These are phyloP conservation scores for Nanger granti DNA, from an alignment of 2,113 vertebrate species.

Conservation along the genomic window DNA sequence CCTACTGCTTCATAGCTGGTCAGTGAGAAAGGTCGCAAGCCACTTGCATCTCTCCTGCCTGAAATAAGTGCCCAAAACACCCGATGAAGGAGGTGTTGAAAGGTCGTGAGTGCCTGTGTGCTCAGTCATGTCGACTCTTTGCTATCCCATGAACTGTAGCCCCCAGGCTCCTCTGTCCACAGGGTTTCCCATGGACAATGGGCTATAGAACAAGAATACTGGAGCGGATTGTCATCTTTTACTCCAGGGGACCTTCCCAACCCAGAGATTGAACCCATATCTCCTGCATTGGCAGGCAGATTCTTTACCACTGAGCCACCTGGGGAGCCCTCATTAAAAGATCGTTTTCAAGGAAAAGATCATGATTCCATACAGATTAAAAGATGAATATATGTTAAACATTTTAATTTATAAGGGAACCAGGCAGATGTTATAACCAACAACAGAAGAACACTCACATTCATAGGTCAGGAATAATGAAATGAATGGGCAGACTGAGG, in stretches of 20 bases:
- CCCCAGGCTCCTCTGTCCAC: neutral
- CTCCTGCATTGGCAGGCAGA: neutral
- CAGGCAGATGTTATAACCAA: neutral
- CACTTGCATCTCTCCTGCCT: neutral
- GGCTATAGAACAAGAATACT: neutral
- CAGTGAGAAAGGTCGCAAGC: too few species aligned
- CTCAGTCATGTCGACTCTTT: neutral
- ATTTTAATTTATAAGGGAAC: neutral
- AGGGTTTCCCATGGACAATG: neutral
- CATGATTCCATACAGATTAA: neutral
- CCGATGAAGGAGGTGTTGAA: neutral
- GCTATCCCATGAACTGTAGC: neutral
- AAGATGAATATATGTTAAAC: neutral
- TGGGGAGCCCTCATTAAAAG: neutral
- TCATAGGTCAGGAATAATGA: neutral
- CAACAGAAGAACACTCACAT: too few species aligned
- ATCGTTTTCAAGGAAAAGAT: neutral
- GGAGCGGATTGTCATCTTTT: neutral
- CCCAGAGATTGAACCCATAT: neutral
- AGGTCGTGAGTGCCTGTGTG: neutral
- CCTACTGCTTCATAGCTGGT: neutral
- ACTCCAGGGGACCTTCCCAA: neutral
- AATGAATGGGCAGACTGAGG: neutral
- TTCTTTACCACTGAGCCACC: neutral
- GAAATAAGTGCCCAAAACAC: neutral